These are phyloP conservation scores for Salvelinus fontinalis DNA, from an alignment of 2,113 vertebrate species.

Conservation along the genomic window DNA sequence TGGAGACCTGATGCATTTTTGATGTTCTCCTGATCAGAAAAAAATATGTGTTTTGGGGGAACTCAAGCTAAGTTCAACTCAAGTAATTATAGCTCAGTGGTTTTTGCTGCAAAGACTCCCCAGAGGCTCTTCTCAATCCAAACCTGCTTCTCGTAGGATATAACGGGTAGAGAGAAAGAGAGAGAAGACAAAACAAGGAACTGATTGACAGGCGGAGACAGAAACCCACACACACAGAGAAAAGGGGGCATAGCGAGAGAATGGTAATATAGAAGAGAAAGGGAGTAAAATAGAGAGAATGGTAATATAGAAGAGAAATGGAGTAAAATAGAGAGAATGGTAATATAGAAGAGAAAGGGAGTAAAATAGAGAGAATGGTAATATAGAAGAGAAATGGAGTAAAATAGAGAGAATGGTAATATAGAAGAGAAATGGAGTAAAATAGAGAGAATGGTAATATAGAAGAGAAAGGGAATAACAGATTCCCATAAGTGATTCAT, in stretches of 20 bases:
- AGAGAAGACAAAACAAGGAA: too few species aligned
- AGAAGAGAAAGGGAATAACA: constrained; percentile 5
- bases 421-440: constrained; percentile 21
- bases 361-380: not conserved
- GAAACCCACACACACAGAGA: too few species aligned
- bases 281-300: not conserved
- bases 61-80: too few species aligned
- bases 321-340: not conserved
- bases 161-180: too few species aligned
- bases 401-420: not conserved
- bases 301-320: not conserved
- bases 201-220: too few species aligned
- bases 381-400: not conserved
- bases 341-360: constrained; percentile 13
- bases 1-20: not conserved
- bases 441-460: not conserved
- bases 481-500: constrained; percentile 38
- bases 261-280: constrained; percentile 13
- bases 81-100: too few species aligned
- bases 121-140: too few species aligned
- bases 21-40: not conserved
- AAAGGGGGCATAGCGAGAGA: not conserved
- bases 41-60: constrained; percentile 4
- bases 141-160: too few species aligned
- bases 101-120: too few species aligned